phyloP scores from a whole-genome alignment of 2,888 invertebrate genomes.

The Leptopilina drosophilae region DNA sequence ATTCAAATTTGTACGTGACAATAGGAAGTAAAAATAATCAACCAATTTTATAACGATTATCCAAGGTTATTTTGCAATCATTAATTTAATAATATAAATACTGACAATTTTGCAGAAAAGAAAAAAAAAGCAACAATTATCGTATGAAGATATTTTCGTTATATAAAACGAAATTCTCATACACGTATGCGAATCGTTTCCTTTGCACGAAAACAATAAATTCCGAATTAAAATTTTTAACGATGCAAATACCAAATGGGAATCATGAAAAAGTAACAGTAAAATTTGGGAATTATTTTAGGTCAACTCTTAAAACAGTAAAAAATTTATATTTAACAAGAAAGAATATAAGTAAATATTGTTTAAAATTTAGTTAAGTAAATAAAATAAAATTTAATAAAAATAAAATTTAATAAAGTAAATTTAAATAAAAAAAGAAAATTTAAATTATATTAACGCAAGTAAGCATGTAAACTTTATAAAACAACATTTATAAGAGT shows the following conservation, averaged over 20 bases:
- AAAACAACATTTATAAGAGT: neutral
- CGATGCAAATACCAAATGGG: too few species aligned
- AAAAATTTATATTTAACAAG: too few species aligned
- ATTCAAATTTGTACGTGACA: neutral
- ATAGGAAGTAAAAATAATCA: neutral
- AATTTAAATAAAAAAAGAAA: neutral
- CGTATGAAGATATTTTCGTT: constrained; percentile 5
- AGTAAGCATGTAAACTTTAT: neutral
- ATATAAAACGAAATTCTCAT: constrained; percentile 22
- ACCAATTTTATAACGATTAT: neutral
- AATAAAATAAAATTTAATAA: too few species aligned
- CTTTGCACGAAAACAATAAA: neutral
- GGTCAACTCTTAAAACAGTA: too few species aligned
- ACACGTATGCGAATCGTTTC: neutral
- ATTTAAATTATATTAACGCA: neutral
- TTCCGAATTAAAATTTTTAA: too few species aligned
- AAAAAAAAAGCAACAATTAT: neutral
- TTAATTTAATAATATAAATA: constrained; percentile 16
- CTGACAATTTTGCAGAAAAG: constrained; percentile 1
- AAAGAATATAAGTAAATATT: too few species aligned
- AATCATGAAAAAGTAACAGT: too few species aligned
- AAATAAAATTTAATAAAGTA: too few species aligned
- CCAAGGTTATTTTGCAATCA: constrained; percentile 13
- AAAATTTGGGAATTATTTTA: too few species aligned
- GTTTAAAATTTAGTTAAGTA: too few species aligned